phyloP scores from a whole-genome alignment of 2,113 vertebrate species.

The Scalopus aquaticus region DNA sequence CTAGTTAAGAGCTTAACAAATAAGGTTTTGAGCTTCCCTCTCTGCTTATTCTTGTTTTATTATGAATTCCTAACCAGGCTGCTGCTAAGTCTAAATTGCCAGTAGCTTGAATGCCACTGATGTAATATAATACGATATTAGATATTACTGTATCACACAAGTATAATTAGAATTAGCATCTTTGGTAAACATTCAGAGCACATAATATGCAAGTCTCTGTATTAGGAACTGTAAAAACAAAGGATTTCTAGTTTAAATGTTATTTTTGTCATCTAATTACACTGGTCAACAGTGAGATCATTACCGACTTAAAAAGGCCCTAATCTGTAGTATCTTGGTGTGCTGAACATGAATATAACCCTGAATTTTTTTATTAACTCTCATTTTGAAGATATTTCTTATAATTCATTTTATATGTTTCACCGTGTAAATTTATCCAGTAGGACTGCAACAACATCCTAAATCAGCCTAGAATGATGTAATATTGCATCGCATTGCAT shows the following conservation, averaged over 20 bases:
- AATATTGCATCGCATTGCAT: no score
- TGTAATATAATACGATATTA: not conserved
- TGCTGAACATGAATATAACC: no score
- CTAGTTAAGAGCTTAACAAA: not conserved
- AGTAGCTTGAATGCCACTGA: not conserved
- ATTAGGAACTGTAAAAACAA: conserved; percentile 8
- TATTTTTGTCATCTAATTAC: not conserved
- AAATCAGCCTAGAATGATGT: no score
- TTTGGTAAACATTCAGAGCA: conserved; percentile 1
- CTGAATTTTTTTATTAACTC: no score
- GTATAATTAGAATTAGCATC: not conserved
- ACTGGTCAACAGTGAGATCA: no score
- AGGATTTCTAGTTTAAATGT: not conserved
- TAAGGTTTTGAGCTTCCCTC: not conserved
- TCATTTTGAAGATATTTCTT: no score
- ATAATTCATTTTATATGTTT: no score
- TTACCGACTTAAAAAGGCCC: no score
- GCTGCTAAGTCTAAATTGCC: not conserved
- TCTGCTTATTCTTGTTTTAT: not conserved
- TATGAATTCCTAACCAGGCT: not conserved
- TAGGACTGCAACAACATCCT: no score
- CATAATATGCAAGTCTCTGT: not conserved
- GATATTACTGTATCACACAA: not conserved
- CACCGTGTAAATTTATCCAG: no score
- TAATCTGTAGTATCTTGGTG: no score